Evolutionary conservation across 2,113 vertebrate genomes (phyloP), one percentile per base, ranked within the genome.

Genomic region (Gobiocypris rarus): DNA sequence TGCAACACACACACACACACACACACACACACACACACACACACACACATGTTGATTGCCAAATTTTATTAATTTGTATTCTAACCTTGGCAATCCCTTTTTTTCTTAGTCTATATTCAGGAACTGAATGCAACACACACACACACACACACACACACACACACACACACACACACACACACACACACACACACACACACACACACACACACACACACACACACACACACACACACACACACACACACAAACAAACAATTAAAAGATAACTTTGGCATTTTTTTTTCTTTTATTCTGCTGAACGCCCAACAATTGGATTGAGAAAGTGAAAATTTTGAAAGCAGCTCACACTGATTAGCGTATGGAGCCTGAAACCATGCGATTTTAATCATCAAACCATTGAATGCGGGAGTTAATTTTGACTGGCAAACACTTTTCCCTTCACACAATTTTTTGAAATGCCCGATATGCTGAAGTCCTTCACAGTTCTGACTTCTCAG

Each of bases 51-150:
- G n/a, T 87, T 85, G 73, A 90, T 89, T 88, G 87, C 67, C 86
- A 87, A 90, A 89, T 90, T 38, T 89, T 89, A 92, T 92, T 88
- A 91, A 88, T 89, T 91, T 87, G 81, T 82, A 65, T 87, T 56
- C 54, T 89, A 87, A 92, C 90, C 86, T 89, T 89, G 87, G 88
- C 87, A 83, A 76, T 71, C 84, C 81, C 90, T 79, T 82, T 86
- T 63, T 81, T 31, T 31, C 28, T 34, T 43, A 84, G 69, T 83
- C 84, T 88, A 88, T 84, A 38, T 86, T 79, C 69, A 82, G 89
- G 61, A 87, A 82, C 77, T 11, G 54, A 87, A 90, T 81, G 71
- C 74, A n/a, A 26, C 54, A 77, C n/a, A 59, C 34, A 78, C 56
- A n/a, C n/a, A n/a, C n/a, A n/a, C n/a, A n/a, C n/a, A n/a, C n/a